Evolutionary conservation across 1,140 invertebrate species (phyloP).

Genomic region (Danaus plexippus): DNA sequence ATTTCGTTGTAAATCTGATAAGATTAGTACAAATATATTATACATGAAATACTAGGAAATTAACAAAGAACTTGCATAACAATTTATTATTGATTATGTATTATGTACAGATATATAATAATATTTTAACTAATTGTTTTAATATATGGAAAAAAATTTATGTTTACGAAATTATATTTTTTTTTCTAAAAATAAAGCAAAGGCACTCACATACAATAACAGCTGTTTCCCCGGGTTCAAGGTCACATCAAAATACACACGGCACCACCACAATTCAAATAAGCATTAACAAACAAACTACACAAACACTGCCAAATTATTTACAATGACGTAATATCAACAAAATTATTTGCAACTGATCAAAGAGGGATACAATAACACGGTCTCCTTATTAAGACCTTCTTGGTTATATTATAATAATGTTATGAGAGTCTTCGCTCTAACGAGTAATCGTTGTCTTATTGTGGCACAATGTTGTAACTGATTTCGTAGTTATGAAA

Average conservation of each 20-base stretch:
- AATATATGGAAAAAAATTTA: too few relatives aligned
- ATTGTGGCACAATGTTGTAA: conserved; percentile 17
- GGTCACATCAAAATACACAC: conserved; percentile 38
- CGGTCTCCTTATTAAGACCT: conserved; percentile 5
- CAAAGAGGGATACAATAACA: conserved; percentile 28
- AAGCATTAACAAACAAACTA: conserved; percentile 40
- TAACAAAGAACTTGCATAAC: too few relatives aligned
- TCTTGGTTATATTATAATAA: too few relatives aligned
- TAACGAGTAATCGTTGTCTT: conserved; percentile 1
- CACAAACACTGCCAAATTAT: conserved; percentile 50
- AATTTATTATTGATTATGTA: too few relatives aligned
- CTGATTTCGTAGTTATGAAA: conserved; percentile 32
- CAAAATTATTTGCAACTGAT: conserved; percentile 46
- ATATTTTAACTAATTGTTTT: too few relatives aligned
- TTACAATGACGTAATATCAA: conserved; percentile 51
- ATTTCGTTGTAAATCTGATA: too few relatives aligned
- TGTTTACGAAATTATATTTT: too few relatives aligned
- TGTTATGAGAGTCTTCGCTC: not conserved
- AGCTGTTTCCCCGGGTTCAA: conserved; percentile 52
- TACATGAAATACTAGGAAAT: too few relatives aligned
- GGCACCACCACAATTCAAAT: conserved; percentile 27
- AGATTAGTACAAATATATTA: too few relatives aligned
- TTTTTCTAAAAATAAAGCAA: not conserved
- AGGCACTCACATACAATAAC: conserved; percentile 38
- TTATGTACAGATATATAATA: too few relatives aligned